Conservation (phyloP, 2,797 vertebrate genomes). For the Coregonus suidteri region DNA sequence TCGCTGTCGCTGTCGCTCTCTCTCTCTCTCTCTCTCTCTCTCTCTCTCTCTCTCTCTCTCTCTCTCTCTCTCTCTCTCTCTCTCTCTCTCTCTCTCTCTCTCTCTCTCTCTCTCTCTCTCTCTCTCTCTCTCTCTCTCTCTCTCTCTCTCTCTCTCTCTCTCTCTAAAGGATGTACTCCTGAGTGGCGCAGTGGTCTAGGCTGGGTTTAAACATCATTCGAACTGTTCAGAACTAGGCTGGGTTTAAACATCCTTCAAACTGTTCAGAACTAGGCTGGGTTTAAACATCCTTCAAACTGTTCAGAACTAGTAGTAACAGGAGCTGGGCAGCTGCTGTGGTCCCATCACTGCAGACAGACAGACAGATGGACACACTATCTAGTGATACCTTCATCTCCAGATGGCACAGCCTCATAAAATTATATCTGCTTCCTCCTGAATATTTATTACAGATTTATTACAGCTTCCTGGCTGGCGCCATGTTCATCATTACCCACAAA, state of each 20-base stretch:
- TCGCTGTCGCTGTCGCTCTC: no score
- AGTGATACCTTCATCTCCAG: background rate
- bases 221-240: no score
- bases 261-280: no score
- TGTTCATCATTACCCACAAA: background rate
- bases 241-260: no score
- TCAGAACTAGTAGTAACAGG: background rate
- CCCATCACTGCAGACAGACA: background rate
- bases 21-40: no score
- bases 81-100: no score
- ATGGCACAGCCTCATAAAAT: conserved; percentile 5
- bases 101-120: no score
- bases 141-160: background rate
- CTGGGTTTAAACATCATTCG: no score
- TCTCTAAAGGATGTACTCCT: background rate
- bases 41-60: no score
- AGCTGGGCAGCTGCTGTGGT: background rate
- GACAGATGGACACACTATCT: background rate
- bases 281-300: background rate
- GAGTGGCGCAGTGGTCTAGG: no score
- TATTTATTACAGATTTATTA: conserved; percentile 1
- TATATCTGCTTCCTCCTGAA: background rate
- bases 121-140: no score
- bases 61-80: no score
- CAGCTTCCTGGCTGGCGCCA: background rate